phyloP scores from a whole-genome alignment of 2,888 invertebrate species.

The Cryptus viduatorius region DNA sequence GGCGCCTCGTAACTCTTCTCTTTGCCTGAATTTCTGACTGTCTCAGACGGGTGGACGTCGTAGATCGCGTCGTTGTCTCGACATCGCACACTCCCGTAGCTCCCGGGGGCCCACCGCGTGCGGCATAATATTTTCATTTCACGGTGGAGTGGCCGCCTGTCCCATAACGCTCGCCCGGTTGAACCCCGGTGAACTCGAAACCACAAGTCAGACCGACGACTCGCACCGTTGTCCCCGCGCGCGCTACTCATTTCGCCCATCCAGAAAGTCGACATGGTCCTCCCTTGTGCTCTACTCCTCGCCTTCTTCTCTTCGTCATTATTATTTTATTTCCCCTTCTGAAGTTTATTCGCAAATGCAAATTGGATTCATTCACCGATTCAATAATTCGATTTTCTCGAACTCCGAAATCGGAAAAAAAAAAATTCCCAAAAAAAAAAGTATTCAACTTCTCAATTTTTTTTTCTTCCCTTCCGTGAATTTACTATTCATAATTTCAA shows the following conservation, averaged over 20 bases:
- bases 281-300: neutral
- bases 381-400: neutral
- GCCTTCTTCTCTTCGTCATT: conserved; percentile 10
- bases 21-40: conserved; percentile 36
- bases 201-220: conserved; percentile 67
- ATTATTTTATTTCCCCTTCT: conserved; percentile 25
- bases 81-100: conserved; percentile 42
- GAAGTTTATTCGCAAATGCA: conserved; percentile 11
- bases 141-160: conserved; percentile 78
- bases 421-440: neutral
- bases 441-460: neutral
- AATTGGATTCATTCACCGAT: conserved; percentile 2
- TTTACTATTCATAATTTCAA: neutral
- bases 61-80: conserved; percentile 50
- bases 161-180: conserved; percentile 74
- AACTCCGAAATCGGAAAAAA: neutral
- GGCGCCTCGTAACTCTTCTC: conserved; percentile 29
- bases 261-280: conserved; percentile 31
- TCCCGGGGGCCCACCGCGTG: conserved; percentile 31
- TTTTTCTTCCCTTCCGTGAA: neutral
- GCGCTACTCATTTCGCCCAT: neutral
- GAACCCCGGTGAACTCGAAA: conserved; percentile 79
- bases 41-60: conserved; percentile 63
- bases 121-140: conserved; percentile 82
- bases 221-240: conserved; percentile 23